Evolutionary conservation across 2,113 vertebrate genomes (phyloP).

Genomic region (Crotalus helleri): DNA sequence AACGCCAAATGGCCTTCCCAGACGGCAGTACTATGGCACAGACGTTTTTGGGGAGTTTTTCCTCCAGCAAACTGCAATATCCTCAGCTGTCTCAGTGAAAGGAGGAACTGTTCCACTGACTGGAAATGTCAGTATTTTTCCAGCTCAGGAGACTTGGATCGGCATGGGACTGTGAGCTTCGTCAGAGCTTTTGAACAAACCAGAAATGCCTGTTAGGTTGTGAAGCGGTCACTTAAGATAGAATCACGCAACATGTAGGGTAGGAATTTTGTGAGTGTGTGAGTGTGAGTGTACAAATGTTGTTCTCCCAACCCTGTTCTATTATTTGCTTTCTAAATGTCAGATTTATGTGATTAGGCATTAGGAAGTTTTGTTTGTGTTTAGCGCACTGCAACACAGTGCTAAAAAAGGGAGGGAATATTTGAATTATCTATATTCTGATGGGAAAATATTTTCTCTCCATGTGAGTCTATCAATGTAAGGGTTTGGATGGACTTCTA

Average conservation of each 20-base stretch:
- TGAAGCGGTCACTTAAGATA: neutral
- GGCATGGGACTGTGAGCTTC: neutral
- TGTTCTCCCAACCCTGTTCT: no score
- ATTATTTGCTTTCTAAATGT: neutral
- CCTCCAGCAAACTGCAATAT: neutral
- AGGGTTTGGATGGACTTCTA: neutral
- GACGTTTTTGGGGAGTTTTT: neutral
- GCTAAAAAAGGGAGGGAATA: neutral
- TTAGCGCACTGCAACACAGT: neutral
- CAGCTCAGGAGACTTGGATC: neutral
- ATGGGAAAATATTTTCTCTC: neutral
- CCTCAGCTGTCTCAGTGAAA: neutral
- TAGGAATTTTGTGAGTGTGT: neutral
- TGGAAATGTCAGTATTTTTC: neutral
- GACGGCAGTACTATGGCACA: neutral
- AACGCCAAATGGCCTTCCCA: neutral
- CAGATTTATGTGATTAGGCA: no score
- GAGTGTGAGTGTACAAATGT: neutral
- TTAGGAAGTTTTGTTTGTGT: neutral
- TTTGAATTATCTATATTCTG: neutral
- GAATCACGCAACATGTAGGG: neutral
- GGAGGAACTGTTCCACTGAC: no score
- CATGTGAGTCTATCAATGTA: neutral
- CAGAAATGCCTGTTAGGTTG: neutral
- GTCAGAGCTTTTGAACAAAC: no score